Evolutionary conservation across 2,888 invertebrate species (phyloP), one percentile per base, ranked within the genome.

Genomic region (Pristionchus exspectatus): DNA sequence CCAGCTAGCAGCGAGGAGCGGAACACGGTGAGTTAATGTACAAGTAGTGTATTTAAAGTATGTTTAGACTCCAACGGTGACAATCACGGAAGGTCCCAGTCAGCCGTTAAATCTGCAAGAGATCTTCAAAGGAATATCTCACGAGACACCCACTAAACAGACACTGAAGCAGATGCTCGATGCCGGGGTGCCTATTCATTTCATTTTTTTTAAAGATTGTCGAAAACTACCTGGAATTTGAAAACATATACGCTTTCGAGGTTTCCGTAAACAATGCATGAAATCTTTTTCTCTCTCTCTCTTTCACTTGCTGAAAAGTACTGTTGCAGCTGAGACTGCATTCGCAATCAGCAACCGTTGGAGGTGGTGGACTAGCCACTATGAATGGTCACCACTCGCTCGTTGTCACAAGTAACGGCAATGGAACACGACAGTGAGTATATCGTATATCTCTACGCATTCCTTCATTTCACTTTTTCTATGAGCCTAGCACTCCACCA

Each of bases 51-150:
- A 0, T 30, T 33, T 85, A 54, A 27, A n/a, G n/a, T 54, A 14
- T 33, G 2, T 50, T 81, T 59, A 85, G 84, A 59, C 84, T 10
- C 84, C 84, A 5, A 85, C 84, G 10, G 59, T 63, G 18, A 85
- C 84, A 1, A 59, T 85, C 27, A 59, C 84, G n/a, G 84, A 85
- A 30, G 84, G 83, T 21, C 83, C 54, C 83, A 56, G 59, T 56
- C 56, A 59, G 14, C 84, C 84, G 24, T 24, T 85, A 33, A 56
- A 85, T 85, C 84, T 85, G 21, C 84, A 85, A 2, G 50, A 85
- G 59, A 85, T 85, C 59, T 33, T 85, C 44, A 59, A 56, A 33
- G 84, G 56, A 59, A 59, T 59, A 59, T 24, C 21, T 24, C 21
- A 24, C 30, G 84, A 85, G 3, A 59, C 84, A 30, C 56, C 81